These are phyloP conservation scores for Pseudomyrmex pallidus DNA, from an alignment of 1,140 invertebrate species.

Conservation along the genomic window DNA sequence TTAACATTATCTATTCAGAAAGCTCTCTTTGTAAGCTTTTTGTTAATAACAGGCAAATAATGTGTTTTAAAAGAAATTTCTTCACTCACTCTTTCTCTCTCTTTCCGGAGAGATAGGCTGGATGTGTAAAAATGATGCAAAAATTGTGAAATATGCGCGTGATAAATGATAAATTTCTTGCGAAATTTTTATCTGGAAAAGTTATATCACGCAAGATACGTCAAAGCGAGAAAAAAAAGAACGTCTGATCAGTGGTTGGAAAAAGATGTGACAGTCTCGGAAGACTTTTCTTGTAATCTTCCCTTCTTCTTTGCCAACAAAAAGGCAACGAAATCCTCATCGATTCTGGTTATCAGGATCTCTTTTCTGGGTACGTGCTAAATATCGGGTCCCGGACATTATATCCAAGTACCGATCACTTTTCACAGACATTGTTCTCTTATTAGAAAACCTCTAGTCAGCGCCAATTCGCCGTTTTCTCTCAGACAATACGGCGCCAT, in stretches of 20 bases:
- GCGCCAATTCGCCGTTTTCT: neutral
- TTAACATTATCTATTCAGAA: neutral
- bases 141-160: slow-evolving; percentile 7
- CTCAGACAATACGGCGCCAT: slow-evolving; percentile 28
- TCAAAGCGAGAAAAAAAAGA: neutral
- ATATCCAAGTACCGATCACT: slow-evolving; percentile 44
- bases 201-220: too few relatives aligned
- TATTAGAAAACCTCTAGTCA: slow-evolving; percentile 38
- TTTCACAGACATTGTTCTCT: slow-evolving; percentile 47
- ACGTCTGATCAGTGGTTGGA: slow-evolving; percentile 21
- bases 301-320: slow-evolving; percentile 3
- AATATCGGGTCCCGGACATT: slow-evolving; percentile 44
- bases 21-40: neutral
- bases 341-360: slow-evolving; percentile 13
- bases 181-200: slow-evolving; percentile 19
- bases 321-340: slow-evolving; percentile 41
- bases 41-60: neutral
- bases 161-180: slow-evolving; percentile 26
- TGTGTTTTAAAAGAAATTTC: neutral
- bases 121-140: neutral
- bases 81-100: too few relatives aligned
- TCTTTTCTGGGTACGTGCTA: slow-evolving; percentile 34
- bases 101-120: too few relatives aligned
- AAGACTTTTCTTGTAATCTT: slow-evolving; percentile 47
- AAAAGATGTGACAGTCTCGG: slow-evolving; percentile 31